Conservation (phyloP, 2,888 invertebrate species). For the Tetramorium bicarinatum region DNA sequence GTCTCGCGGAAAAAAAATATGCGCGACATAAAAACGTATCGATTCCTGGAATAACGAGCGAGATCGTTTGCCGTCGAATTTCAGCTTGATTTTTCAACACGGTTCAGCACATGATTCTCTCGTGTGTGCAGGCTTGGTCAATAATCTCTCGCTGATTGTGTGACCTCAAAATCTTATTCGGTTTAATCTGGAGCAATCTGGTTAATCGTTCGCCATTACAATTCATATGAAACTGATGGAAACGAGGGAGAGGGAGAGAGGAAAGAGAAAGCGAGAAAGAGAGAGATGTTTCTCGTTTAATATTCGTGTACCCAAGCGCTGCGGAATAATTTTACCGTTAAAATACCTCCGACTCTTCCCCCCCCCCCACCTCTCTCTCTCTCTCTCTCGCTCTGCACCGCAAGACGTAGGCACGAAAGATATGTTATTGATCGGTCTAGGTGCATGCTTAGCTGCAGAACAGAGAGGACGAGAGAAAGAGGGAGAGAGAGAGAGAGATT, state of each 20-base stretch:
- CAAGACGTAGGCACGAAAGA: conserved; percentile 51
- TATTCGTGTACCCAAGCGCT: not conserved
- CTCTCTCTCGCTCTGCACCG: conserved; percentile 15
- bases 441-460: conserved; percentile 52
- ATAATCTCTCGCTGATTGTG: not conserved
- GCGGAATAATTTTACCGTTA: conserved; percentile 42
- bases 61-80: not conserved
- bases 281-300: conserved; percentile 13
- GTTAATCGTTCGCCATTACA: conserved; percentile 14
- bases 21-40: not conserved
- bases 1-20: not conserved
- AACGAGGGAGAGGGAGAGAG: not conserved
- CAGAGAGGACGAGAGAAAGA: conserved; percentile 25
- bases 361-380: too few relatives aligned
- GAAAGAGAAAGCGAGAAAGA: not conserved
- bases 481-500: conserved; percentile 11
- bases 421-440: conserved; percentile 68
- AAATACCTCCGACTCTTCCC: conserved; percentile 11
- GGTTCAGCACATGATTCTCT: not conserved
- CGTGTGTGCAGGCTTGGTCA: not conserved
- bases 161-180: not conserved
- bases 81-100: not conserved
- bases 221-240: not conserved
- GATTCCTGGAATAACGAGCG: not conserved
- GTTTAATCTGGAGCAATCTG: not conserved